phyloP scores from a whole-genome alignment of 64 coral and sea anemone genomes.

The Stichodactyla helianthus region DNA sequence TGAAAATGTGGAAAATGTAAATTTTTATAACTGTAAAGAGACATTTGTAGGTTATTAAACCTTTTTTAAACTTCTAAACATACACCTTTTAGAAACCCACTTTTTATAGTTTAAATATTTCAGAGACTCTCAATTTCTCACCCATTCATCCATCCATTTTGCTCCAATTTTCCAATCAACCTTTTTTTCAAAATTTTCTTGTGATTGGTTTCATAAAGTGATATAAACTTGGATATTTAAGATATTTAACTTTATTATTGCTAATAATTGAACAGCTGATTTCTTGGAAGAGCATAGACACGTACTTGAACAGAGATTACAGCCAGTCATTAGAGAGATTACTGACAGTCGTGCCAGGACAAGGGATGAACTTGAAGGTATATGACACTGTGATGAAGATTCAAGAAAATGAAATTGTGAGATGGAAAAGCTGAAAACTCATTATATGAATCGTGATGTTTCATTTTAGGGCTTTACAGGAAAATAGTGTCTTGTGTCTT shows the following conservation, averaged over 20 bases:
- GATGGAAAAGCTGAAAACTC: neutral
- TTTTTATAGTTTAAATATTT: too few species aligned
- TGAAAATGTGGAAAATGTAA: too few species aligned
- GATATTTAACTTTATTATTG: neutral
- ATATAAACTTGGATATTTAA: neutral
- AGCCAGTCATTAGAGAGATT: constrained; percentile 88
- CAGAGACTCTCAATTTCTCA: too few species aligned
- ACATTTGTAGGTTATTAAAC: too few species aligned
- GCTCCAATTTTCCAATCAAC: too few species aligned
- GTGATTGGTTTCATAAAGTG: too few species aligned
- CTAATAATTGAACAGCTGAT: constrained; percentile 53
- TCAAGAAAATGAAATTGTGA: constrained; percentile 14
- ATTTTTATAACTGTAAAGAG: too few species aligned
- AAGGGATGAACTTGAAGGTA: constrained; percentile 97
- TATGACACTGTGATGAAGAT: neutral
- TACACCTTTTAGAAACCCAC: too few species aligned
- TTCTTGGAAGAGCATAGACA: constrained; percentile 92
- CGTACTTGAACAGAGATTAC: constrained; percentile 81
- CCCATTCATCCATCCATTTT: too few species aligned
- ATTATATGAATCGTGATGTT: neutral
- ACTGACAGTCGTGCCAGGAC: constrained; percentile 95
- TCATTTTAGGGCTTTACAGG: constrained; percentile 69
- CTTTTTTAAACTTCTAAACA: too few species aligned
- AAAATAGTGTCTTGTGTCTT: constrained; percentile 98
- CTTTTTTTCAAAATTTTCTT: too few species aligned